Conservation (phyloP, 30 jellyfish, hydroid and myxozoan species). For the Calvadosia cruxmelitensis region DNA sequence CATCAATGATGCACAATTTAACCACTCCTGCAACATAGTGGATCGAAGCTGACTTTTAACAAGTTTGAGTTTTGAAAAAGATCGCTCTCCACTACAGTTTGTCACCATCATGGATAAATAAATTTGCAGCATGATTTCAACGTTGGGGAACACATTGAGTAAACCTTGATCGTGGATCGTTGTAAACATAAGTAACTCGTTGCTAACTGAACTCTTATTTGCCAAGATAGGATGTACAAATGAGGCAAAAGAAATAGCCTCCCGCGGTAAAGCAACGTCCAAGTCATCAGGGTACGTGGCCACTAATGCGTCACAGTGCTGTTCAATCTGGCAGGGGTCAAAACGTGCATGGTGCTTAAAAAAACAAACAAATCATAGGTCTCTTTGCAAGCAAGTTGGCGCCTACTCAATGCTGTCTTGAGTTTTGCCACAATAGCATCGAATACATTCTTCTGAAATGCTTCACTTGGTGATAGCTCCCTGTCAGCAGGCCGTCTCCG, state of each 20-base stretch:
- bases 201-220: neutral
- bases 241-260: neutral
- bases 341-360: neutral
- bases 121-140: neutral
- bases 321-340: no score
- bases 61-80: constrained; percentile 20
- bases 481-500: neutral
- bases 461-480: neutral
- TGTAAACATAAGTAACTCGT: neutral
- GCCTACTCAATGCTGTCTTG: neutral
- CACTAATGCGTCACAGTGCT: neutral
- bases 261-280: neutral
- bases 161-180: neutral
- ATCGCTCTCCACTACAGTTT: constrained; percentile 20
- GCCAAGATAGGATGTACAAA: neutral
- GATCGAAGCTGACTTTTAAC: constrained; percentile 29
- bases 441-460: neutral
- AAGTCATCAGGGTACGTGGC: neutral
- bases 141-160: neutral
- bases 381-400: neutral
- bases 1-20: constrained; percentile 4
- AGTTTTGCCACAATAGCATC: neutral
- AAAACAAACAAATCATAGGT: neutral
- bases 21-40: constrained; percentile 20
- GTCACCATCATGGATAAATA: constrained; percentile 7